Base-by-base conservation (phyloP, 2,113 vertebrate genomes). In the Protomyctophum bolini region DNA sequence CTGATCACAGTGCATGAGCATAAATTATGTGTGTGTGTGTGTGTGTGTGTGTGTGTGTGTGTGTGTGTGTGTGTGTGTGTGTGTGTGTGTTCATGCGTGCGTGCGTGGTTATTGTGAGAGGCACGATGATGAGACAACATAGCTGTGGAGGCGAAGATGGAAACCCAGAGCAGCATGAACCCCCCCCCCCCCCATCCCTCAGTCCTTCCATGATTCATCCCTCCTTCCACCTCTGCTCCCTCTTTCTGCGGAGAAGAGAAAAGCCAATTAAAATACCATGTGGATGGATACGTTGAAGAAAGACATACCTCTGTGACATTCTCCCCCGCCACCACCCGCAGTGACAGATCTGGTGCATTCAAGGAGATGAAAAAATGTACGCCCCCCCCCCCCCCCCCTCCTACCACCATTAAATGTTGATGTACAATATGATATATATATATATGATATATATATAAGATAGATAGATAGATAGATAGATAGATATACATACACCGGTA, bases 251-350 rank as follows among this genome's bases (percentile, higher is more conserved):
- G 66, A 78, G 65, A 64, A 79, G 79, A 81, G 66, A 78, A 76
- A 84, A 71, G 78, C 87, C 91, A 92, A 93, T 93, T 93, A 93
- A 93, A 92, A 93, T 94, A 91, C 89, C 90, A 74, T 72, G 80
- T 87, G 87, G 87, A 89, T 87, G 89, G 93, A 93, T 91, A 89
- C 92, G 73, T 76, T 83, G 82, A 91, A 88, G 88, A 88, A 86
- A 93, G 90, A 87, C 84, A 90, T 90, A 88, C 83, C 85, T 87
- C 75, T 76, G 66, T 91, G 89, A 89, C 91, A 90, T 85, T 77
- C 84, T 71, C 84, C 73, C 84, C 80, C 82, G 85, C 54, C 52
- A 85, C 88, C 88, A 89, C 65, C 56, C 69, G 75, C 69, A 63
- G 88, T 90, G 89, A 90, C 88, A 89, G 88, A 91, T 90, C 87